phyloP scores from a whole-genome alignment of 2,113 vertebrate genomes.

The Nipponia nippon region DNA sequence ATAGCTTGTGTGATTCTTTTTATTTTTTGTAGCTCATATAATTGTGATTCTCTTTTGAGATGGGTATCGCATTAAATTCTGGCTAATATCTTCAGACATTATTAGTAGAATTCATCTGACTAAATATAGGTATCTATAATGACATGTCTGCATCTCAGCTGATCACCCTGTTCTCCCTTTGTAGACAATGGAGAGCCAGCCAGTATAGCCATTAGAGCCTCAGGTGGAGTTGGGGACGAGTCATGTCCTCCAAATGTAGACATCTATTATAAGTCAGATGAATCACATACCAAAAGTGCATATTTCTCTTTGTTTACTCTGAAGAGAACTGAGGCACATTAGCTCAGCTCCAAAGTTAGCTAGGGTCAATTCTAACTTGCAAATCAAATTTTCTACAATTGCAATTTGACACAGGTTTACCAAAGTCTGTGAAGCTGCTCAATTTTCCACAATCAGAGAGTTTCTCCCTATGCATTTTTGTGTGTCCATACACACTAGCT shows the following conservation, averaged over 20 bases:
- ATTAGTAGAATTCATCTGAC: not conserved
- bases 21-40: not conserved
- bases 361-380: not conserved
- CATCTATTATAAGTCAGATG: not conserved
- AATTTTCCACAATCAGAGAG: not conserved
- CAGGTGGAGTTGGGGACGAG: fast-evolving
- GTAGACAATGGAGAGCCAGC: not conserved
- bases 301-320: not conserved
- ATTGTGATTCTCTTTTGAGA: not conserved
- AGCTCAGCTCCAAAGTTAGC: not conserved
- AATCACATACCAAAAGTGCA: not conserved
- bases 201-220: fast-evolving
- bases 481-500: not conserved
- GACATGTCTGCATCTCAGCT: not conserved
- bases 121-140: not conserved
- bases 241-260: not conserved
- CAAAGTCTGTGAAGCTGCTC: not conserved
- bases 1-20: not conserved
- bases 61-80: not conserved
- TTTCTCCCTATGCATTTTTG: not conserved
- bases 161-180: not conserved
- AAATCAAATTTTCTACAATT: not conserved
- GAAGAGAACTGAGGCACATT: not conserved
- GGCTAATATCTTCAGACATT: not conserved
- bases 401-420: not conserved